Base-by-base conservation (phyloP, 2,888 invertebrate species). In the Cryptus armator region DNA sequence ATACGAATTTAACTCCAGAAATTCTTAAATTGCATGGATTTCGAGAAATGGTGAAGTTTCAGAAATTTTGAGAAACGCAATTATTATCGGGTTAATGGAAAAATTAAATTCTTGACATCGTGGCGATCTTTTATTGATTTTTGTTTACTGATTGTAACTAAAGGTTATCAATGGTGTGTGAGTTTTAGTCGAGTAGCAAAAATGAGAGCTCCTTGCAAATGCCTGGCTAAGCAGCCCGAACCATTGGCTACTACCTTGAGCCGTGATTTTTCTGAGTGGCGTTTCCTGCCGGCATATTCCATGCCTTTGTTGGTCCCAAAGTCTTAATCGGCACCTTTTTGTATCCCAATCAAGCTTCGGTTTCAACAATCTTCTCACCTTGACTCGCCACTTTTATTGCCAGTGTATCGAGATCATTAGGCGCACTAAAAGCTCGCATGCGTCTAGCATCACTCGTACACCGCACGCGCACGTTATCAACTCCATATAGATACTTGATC, bases 321-420 rank as follows among this genome's bases (percentile, higher is more conserved):
- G 87, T 86, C 87, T 87, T 92, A 92, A 93, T 93, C 91, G 90
- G 86, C 91, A 91, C 90, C 91, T 93, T 93, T 93, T 93, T 93
- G 93, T 93, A 77, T 88, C 67, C 87, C 92, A 93, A 93, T 93
- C 89, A 91, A 93, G 93, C 93, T 93, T 88, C 90, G 89, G 90
- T 93, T 93, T 92, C 92, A 89, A 86, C 91, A 91, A 92, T 93
- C 90, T 91, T 91, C 92, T 92, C 91, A 92, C 92, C 91, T 92
- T 91, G 92, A 89, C 88, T 88, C 83, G 86, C 46, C 82, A 85
- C 85, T 85, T 85, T 85, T 82, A 85, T 59, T 79, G 71, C 70
- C 78, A 48, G 56, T 62, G 46, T 64, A 82, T 81, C 79, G 81
- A 48, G 74, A 75, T 77, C 72, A 66, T 83, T 84, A 56, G 62